Percentiles rank a stretch among this genome's conserved stretches.
These are phyloP conservation scores for Echinops telfairi DNA, from an alignment of 2,113 vertebrate genomes.

Conservation along the genomic window DNA sequence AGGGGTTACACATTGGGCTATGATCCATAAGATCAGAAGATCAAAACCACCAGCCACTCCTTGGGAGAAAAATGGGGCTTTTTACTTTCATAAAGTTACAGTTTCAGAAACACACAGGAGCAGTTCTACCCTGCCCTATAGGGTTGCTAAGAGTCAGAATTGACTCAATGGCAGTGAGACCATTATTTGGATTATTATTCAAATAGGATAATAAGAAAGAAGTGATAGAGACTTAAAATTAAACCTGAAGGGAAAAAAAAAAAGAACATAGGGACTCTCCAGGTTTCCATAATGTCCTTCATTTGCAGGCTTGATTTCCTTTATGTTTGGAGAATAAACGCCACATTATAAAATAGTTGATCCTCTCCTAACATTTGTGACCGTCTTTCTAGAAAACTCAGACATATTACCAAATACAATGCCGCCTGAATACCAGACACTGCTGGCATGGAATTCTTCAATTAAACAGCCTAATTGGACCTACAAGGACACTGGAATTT, in stretches of 20 bases:
- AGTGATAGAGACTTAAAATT: slow-evolving; percentile 5
- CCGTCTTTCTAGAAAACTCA: slow-evolving; percentile 58
- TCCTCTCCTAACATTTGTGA: slow-evolving; percentile 47
- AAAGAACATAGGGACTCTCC: background rate
- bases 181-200: background rate
- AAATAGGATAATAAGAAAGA: background rate
- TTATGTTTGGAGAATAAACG: slow-evolving; percentile 14
- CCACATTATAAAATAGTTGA: slow-evolving; percentile 14
- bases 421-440: slow-evolving; percentile 24
- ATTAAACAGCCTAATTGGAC: slow-evolving; percentile 80
- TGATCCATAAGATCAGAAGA: too few species aligned
- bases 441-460: slow-evolving; percentile 62
- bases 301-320: slow-evolving; percentile 43
- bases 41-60: too few species aligned
- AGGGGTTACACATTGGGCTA: too few species aligned
- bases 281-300: background rate
- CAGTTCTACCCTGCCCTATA: too few species aligned
- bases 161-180: background rate
- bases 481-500: slow-evolving; percentile 77
- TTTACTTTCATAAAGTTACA: too few species aligned
- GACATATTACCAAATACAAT: slow-evolving; percentile 50
- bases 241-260: background rate
- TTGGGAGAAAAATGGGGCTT: too few species aligned
- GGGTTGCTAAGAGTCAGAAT: too few species aligned
- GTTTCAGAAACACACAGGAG: too few species aligned